These are phyloP conservation scores for Zaprionus taronus DNA, from an alignment of 1,140 invertebrate genomes.

Conservation along the genomic window DNA sequence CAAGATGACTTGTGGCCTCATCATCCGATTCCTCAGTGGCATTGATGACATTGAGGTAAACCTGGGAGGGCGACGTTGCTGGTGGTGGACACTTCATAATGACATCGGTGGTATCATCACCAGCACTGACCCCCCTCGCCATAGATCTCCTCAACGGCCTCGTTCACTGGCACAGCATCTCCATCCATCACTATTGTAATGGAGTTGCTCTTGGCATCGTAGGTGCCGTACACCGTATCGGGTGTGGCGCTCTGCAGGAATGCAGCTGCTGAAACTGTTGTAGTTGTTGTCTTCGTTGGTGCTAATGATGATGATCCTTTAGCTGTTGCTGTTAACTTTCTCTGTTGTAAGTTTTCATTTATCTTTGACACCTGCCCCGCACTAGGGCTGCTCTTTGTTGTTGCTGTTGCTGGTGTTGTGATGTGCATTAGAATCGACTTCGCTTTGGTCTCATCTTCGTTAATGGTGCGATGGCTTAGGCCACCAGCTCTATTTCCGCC, in stretches of 20 bases:
- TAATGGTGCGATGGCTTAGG: constrained; percentile 37
- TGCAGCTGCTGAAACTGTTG: constrained; percentile 60
- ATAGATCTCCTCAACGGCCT: constrained; percentile 84
- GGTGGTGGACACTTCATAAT: constrained; percentile 81
- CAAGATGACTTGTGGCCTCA: constrained; percentile 79
- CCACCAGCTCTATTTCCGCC: constrained; percentile 86
- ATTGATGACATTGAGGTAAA: constrained; percentile 84
- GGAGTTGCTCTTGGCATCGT: constrained; percentile 89
- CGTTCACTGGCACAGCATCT: constrained; percentile 86
- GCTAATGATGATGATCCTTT: constrained; percentile 32
- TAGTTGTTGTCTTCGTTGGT: constrained; percentile 46
- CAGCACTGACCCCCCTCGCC: constrained; percentile 72
- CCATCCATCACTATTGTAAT: constrained; percentile 89
- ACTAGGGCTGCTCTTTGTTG: constrained; percentile 37
- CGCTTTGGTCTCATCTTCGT: constrained; percentile 15
- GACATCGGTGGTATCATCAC: constrained; percentile 56
- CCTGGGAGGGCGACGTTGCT: constrained; percentile 81
- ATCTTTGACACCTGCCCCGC: constrained; percentile 79
- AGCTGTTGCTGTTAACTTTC: constrained; percentile 28
- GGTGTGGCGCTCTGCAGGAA: constrained; percentile 83
- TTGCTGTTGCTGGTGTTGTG: constrained; percentile 3
- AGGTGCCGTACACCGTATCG: constrained; percentile 89
- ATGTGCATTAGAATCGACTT: constrained; percentile 25
- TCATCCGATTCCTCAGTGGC: constrained; percentile 85
- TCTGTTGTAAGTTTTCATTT: constrained; percentile 85